phyloP scores from a whole-genome alignment of 1,140 invertebrate species.

The Cataglyphis hispanica region DNA sequence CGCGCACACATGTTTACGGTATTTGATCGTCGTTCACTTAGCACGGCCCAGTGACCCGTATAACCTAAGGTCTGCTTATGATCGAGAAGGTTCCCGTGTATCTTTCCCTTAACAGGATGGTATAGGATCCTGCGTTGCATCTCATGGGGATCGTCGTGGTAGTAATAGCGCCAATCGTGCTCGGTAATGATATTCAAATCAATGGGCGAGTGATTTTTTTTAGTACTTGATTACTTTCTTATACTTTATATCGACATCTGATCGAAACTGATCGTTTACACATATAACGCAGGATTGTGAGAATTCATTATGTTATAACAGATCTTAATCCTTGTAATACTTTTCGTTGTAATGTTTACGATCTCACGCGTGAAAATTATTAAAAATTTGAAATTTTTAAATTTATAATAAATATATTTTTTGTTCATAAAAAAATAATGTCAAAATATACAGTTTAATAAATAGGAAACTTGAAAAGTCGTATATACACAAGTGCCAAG shows the following conservation, averaged over 20 bases:
- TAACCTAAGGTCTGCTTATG: slow-evolving; percentile 78
- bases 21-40: slow-evolving; percentile 70
- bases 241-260: not conserved
- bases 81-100: slow-evolving; percentile 69
- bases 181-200: slow-evolving; percentile 37
- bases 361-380: too few relatives aligned
- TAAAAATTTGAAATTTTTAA: slow-evolving; percentile 12
- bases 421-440: not conserved
- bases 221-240: slow-evolving; percentile 5
- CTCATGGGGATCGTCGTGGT: slow-evolving; percentile 36
- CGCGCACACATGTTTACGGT: slow-evolving; percentile 60
- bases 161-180: slow-evolving; percentile 19
- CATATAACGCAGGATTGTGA: too few relatives aligned
- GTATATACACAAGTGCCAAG: not conserved
- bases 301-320: not conserved
- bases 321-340: slow-evolving; percentile 9
- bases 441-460: not conserved
- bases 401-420: slow-evolving; percentile 11
- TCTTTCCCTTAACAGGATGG: slow-evolving; percentile 57
- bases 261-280: too few relatives aligned
- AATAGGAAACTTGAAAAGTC: not conserved
- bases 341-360: slow-evolving; percentile 22
- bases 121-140: slow-evolving; percentile 1
- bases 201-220: not conserved
- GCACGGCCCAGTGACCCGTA: slow-evolving; percentile 82